Evolutionary conservation across 2,888 invertebrate genomes (phyloP).

Genomic region (Hermodice carunculata): DNA sequence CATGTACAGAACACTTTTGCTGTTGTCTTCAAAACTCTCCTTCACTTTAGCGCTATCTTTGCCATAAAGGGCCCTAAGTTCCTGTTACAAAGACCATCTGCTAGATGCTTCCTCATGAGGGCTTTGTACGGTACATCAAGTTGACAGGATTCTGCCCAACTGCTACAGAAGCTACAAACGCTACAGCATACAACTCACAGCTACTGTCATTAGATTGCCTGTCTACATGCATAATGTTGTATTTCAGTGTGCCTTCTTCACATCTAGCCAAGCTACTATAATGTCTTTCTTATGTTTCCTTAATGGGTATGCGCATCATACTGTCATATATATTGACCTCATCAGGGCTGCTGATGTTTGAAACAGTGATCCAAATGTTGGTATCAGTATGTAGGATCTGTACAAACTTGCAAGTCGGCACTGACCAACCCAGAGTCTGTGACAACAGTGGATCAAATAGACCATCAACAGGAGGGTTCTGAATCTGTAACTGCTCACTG

Average conservation of each 20-base stretch:
- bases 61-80: too few species aligned
- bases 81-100: too few species aligned
- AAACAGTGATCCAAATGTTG: background rate
- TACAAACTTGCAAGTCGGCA: background rate
- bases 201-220: background rate
- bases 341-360: background rate
- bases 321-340: background rate
- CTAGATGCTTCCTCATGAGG: too few species aligned
- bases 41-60: too few species aligned
- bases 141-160: background rate
- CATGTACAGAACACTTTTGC: too few species aligned
- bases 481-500: background rate
- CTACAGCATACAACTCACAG: background rate
- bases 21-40: too few species aligned
- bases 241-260: background rate
- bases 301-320: background rate
- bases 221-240: background rate
- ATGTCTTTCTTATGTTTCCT: background rate
- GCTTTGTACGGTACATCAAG: background rate
- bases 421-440: background rate
- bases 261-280: background rate
- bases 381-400: background rate
- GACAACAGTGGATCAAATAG: background rate
- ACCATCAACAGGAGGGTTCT: background rate
- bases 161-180: background rate